A percentile compares a stretch with the other conserved stretches of the same genome.
These are phyloP conservation scores for Drosophila sp. DNA, from an alignment of 1,140 invertebrate species.

Conservation along the genomic window DNA sequence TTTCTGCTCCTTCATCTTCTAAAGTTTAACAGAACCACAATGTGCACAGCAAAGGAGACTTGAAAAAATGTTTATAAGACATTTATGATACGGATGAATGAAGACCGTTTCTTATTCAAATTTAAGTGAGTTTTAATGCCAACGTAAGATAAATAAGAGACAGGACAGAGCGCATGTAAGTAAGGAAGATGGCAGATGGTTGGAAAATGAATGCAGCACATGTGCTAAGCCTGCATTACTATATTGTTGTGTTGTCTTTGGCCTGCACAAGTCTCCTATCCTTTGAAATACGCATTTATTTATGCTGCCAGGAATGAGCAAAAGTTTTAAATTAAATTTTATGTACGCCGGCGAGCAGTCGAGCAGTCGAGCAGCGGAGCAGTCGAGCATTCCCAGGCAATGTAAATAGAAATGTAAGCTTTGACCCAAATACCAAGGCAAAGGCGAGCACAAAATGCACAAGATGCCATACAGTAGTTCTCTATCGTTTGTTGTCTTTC, in stretches of 20 bases:
- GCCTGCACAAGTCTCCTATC: constrained; percentile 37
- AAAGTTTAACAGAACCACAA: neutral
- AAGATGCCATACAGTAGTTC: constrained; percentile 23
- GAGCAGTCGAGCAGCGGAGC: too few relatives aligned
- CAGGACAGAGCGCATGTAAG: neutral
- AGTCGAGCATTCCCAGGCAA: constrained; percentile 46
- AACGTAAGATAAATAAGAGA: neutral
- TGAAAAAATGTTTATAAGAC: constrained; percentile 20
- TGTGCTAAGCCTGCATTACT: constrained; percentile 41
- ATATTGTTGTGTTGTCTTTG: constrained; percentile 16
- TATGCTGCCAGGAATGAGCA: constrained; percentile 47
- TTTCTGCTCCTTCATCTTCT: too few relatives aligned
- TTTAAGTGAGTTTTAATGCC: constrained; percentile 48
- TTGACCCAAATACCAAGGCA: constrained; percentile 70
- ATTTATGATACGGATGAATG: constrained; percentile 12
- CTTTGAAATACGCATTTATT: constrained; percentile 67
- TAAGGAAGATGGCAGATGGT: too few relatives aligned
- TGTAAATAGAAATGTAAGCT: constrained; percentile 61
- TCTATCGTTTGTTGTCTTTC: neutral
- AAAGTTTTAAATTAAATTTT: constrained; percentile 80
- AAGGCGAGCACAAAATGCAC: constrained; percentile 38
- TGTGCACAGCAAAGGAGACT: neutral
- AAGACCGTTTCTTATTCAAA: constrained; percentile 68
- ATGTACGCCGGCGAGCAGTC: constrained; percentile 46
- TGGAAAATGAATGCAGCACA: constrained; percentile 37